phyloP scores from a whole-genome alignment of 2,888 invertebrate species.

The Nowickia ferox region DNA sequence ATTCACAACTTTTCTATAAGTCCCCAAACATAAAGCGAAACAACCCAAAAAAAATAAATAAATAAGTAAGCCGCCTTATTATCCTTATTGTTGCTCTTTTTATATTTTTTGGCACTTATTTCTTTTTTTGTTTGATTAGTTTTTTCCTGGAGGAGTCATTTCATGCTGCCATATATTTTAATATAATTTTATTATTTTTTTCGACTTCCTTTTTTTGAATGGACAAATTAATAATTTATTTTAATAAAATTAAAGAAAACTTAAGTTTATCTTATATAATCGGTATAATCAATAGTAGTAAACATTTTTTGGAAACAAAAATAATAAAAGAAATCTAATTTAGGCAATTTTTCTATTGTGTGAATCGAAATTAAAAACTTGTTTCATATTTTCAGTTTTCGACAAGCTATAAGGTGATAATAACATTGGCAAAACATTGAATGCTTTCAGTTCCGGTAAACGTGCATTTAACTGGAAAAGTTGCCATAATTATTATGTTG shows the following conservation, averaged over 20 bases:
- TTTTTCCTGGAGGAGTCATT: too few species aligned
- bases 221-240: conserved; percentile 32
- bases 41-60: too few species aligned
- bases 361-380: conserved; percentile 81
- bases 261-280: conserved; percentile 49
- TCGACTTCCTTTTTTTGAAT: conserved; percentile 31
- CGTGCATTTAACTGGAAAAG: conserved; percentile 78
- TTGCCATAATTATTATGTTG: not conserved
- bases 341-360: conserved; percentile 82
- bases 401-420: conserved; percentile 82
- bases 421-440: conserved; percentile 79
- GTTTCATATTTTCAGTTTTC: conserved; percentile 82
- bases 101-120: too few species aligned
- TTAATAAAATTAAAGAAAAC: conserved; percentile 46
- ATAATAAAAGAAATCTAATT: conserved; percentile 47
- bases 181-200: conserved; percentile 36
- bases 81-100: too few species aligned
- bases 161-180: conserved; percentile 31
- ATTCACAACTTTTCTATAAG: too few species aligned
- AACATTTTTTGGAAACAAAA: conserved; percentile 24
- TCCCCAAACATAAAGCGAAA: too few species aligned
- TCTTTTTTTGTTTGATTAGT: too few species aligned
- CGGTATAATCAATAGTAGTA: conserved; percentile 30
- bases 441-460: conserved; percentile 79
- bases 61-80: too few species aligned